Evolutionary conservation across 2,888 invertebrate species (phyloP).

Genomic region (Chalcis sispes): DNA sequence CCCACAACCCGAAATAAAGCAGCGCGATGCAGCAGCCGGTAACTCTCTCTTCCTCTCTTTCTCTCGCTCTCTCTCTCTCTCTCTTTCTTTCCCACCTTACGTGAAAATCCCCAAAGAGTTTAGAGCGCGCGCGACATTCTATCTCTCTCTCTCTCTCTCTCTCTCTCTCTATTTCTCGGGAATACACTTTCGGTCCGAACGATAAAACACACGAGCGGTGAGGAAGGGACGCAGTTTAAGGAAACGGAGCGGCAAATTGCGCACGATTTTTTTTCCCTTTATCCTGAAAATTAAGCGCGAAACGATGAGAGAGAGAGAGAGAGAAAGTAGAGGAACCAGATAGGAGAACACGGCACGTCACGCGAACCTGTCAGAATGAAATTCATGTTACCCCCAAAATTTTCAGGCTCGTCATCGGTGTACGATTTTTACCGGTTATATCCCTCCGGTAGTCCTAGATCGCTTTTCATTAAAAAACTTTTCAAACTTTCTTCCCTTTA

Average conservation of each 20-base stretch:
- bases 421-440: constrained; percentile 20
- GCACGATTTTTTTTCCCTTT: constrained; percentile 24
- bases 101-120: too few relatives aligned
- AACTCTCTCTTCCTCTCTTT: too few relatives aligned
- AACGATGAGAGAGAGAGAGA: neutral
- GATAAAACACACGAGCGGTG: constrained; percentile 7
- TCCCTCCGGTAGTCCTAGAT: constrained; percentile 19
- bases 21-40: too few relatives aligned
- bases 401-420: too few relatives aligned
- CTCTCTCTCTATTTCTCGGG: too few relatives aligned
- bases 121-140: too few relatives aligned
- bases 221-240: constrained; percentile 13
- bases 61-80: too few relatives aligned
- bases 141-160: neutral
- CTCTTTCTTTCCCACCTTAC: too few relatives aligned
- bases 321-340: neutral
- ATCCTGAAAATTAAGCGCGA: constrained; percentile 15
- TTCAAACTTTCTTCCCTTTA: constrained; percentile 9
- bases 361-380: constrained; percentile 17
- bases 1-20: too few relatives aligned
- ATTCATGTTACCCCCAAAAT: too few relatives aligned
- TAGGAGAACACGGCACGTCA: neutral
- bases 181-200: neutral
- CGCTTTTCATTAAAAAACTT: constrained; percentile 61
- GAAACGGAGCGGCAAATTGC: constrained; percentile 47